Conservation (phyloP, 2,888 invertebrate genomes). For the Stenolophus ochropezus region DNA sequence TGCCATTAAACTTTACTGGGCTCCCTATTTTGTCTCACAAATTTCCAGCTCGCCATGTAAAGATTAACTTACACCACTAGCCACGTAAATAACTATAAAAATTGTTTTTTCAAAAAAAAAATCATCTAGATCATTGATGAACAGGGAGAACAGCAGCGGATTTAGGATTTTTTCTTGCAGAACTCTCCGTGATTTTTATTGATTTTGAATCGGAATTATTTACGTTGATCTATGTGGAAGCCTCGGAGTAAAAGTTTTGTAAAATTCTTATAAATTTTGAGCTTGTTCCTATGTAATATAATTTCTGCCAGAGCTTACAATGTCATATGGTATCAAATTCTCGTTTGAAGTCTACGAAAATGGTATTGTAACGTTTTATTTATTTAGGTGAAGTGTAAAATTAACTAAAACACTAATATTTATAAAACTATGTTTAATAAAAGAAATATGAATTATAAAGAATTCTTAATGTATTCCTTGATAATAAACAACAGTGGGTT, state of each 20-base stretch:
- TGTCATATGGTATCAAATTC: neutral
- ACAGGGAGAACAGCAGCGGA: constrained; percentile 45
- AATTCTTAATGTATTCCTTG: too few species aligned
- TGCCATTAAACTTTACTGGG: too few species aligned
- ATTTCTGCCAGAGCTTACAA: neutral
- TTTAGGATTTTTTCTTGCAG: constrained; percentile 45
- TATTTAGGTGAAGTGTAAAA: too few species aligned
- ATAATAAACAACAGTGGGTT: too few species aligned
- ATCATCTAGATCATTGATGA: constrained; percentile 40
- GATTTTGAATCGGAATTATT: neutral
- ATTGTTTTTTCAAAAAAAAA: constrained; percentile 4
- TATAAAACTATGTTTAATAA: too few species aligned
- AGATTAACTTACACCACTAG: too few species aligned
- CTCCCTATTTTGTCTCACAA: too few species aligned
- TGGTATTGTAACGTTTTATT: too few species aligned
- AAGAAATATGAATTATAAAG: too few species aligned
- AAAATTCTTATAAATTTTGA: neutral
- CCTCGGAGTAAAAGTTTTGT: neutral
- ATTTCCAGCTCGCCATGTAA: too few species aligned
- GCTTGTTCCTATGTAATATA: neutral
- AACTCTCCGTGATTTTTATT: constrained; percentile 53
- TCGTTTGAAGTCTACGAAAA: neutral
- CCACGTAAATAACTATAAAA: too few species aligned
- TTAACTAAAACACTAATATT: too few species aligned
- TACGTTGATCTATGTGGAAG: neutral